phyloP scores from a whole-genome alignment of 2,113 vertebrate species.

The Pterocles gutturalis region DNA sequence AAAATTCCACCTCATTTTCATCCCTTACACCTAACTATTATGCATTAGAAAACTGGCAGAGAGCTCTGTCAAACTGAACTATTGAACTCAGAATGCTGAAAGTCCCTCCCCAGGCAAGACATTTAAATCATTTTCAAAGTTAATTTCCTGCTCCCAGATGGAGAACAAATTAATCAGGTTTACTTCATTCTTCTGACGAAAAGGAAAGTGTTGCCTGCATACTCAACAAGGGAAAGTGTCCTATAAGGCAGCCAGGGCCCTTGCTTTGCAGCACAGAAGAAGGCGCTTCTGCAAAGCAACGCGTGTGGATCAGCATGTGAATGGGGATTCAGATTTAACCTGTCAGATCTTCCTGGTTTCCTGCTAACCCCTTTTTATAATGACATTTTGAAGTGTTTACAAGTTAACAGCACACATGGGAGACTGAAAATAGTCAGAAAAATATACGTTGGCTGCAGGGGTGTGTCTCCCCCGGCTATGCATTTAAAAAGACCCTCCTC shows the following conservation, averaged over 20 bases:
- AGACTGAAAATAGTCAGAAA: background rate
- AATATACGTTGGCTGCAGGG: background rate
- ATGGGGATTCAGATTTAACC: constrained; percentile 29
- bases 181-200: constrained; percentile 74
- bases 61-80: constrained; percentile 75
- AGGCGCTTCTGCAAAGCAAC: background rate
- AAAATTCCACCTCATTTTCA: constrained; percentile 41
- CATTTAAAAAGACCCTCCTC: background rate
- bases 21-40: constrained; percentile 43
- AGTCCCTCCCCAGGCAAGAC: constrained; percentile 71
- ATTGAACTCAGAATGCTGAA: constrained; percentile 73
- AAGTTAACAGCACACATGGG: background rate
- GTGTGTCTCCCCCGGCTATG: background rate
- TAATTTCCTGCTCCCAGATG: constrained; percentile 79
- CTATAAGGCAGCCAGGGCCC: background rate
- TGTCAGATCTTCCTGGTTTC: background rate
- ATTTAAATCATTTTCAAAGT: constrained; percentile 81
- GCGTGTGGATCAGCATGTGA: constrained; percentile 8
- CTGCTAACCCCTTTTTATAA: background rate
- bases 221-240: constrained; percentile 63
- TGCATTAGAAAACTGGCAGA: constrained; percentile 57
- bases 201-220: constrained; percentile 74
- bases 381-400: background rate
- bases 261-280: background rate
- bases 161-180: constrained; percentile 81